These are phyloP conservation scores for Morone chrysops DNA, from an alignment of 2,113 vertebrate species.

Conservation along the genomic window DNA sequence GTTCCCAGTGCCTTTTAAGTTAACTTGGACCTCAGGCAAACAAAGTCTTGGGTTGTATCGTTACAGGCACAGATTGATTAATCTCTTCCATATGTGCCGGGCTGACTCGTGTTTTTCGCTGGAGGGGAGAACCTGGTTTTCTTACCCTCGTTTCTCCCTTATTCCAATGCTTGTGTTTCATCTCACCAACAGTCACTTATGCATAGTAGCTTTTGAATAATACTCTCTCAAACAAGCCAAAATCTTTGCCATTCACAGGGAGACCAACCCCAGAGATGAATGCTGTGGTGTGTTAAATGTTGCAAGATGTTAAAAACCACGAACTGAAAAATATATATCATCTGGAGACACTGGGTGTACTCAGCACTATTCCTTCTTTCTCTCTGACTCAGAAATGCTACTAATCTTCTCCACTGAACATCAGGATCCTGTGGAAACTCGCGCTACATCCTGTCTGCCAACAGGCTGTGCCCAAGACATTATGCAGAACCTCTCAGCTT, in stretches of 20 bases:
- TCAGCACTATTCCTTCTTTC: constrained; percentile 4
- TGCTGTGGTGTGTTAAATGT: constrained; percentile 33
- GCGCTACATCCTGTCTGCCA: constrained; percentile 18
- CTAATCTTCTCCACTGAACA: constrained; percentile 47
- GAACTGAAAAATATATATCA: neutral
- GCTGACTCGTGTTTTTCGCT: constrained; percentile 24
- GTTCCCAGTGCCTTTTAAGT: neutral
- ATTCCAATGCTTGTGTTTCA: constrained; percentile 22
- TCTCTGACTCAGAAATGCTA: constrained; percentile 36
- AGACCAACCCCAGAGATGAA: constrained; percentile 4
- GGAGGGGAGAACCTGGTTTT: neutral
- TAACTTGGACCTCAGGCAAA: constrained; percentile 13
- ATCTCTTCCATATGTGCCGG: constrained; percentile 58
- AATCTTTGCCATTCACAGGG: constrained; percentile 1
- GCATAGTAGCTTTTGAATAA: constrained; percentile 11
- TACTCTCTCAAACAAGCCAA: constrained; percentile 18
- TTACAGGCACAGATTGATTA: neutral
- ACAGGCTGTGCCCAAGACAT: constrained; percentile 9
- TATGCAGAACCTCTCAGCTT: constrained; percentile 20
- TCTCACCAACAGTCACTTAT: neutral
- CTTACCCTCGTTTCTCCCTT: constrained; percentile 2
- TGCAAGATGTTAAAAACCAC: constrained; percentile 37
- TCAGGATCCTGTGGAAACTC: constrained; percentile 43
- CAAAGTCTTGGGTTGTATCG: neutral
- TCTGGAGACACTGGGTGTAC: constrained; percentile 17